Conservation (phyloP, 2,888 invertebrate genomes). For the Ptilodon capucinus region DNA sequence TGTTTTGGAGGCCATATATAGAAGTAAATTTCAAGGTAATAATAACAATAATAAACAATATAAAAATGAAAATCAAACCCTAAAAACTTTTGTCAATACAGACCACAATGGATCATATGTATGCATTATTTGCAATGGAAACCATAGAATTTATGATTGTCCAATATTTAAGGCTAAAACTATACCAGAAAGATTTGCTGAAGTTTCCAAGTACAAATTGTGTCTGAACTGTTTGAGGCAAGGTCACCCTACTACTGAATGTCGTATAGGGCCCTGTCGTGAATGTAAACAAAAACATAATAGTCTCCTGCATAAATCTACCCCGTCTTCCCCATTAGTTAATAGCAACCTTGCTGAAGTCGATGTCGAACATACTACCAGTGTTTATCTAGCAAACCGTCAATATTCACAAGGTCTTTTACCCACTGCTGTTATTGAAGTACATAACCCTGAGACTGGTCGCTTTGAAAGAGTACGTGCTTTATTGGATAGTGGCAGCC, state of each 20-base stretch:
- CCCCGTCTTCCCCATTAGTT: too few species aligned
- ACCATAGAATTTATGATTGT: slow-evolving; percentile 7
- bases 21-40: background rate
- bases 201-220: slow-evolving; percentile 1
- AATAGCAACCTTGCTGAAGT: too few species aligned
- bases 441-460: background rate
- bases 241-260: slow-evolving; percentile 1
- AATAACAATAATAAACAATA: too few species aligned
- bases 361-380: too few species aligned
- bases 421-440: slow-evolving; percentile 1
- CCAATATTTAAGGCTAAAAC: slow-evolving; percentile 3
- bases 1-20: background rate
- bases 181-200: slow-evolving; percentile 1
- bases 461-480: slow-evolving; percentile 1
- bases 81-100: too few species aligned
- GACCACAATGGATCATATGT: too few species aligned
- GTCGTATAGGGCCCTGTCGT: slow-evolving; percentile 4
- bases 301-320: background rate
- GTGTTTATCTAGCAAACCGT: background rate
- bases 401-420: background rate
- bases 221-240: slow-evolving; percentile 2
- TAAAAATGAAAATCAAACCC: too few species aligned
- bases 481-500: slow-evolving; percentile 7
- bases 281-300: slow-evolving; percentile 4
- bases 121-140: too few species aligned